Evolutionary conservation across 92 coral and sea anemone genomes (phyloP).

Genomic region (Porites evermanni): DNA sequence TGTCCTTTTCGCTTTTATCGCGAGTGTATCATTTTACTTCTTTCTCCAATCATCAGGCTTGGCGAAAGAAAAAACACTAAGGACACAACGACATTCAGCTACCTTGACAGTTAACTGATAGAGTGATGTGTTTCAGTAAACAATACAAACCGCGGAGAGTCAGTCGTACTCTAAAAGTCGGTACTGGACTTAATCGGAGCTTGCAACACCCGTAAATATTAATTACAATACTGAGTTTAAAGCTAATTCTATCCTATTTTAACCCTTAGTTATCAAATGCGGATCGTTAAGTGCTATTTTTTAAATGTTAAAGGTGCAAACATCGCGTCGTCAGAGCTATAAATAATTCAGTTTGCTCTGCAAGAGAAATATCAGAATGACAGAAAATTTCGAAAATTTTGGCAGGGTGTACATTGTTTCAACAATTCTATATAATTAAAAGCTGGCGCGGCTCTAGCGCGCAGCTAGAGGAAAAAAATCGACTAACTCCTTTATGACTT

Average conservation of each 20-base stretch:
- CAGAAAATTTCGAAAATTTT: neutral
- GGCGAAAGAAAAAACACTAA: neutral
- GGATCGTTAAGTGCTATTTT: conserved; percentile 5
- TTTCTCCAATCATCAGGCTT: too few species aligned
- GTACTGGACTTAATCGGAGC: neutral
- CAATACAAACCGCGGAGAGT: conserved; percentile 10
- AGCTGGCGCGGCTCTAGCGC: too few species aligned
- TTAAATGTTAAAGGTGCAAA: neutral
- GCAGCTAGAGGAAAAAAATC: neutral
- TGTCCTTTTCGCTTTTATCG: neutral
- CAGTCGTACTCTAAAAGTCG: neutral
- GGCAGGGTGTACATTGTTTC: neutral
- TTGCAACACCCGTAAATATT: neutral
- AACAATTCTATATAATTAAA: too few species aligned
- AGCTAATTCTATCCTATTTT: neutral
- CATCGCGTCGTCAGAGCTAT: neutral
- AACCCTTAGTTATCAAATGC: neutral
- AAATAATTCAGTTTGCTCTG: neutral
- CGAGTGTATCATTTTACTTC: neutral
- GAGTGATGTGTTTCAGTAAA: conserved; percentile 33
- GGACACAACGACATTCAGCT: neutral
- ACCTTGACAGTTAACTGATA: conserved; percentile 33
- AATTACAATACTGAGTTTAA: neutral
- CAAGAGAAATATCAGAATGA: neutral
- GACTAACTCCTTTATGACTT: conserved; percentile 26